Evolutionary conservation across 2,797 vertebrate genomes (phyloP), one percentile per base, ranked within the genome.

Genomic region (Acanthurus leucopareius): DNA sequence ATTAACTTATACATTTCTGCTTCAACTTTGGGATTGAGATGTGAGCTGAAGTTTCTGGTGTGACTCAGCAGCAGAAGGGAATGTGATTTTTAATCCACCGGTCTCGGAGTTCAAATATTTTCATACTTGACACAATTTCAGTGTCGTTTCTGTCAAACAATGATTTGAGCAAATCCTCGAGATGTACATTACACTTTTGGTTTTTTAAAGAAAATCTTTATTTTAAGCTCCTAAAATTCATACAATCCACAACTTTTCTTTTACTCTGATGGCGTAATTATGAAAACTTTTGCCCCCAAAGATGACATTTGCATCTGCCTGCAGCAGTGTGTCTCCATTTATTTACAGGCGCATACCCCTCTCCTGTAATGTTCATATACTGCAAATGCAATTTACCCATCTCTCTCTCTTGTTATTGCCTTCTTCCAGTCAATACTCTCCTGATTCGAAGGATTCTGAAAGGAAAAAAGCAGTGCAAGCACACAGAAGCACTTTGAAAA

Each of bases 401-500:
- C 73, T 79, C 83, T 15, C 83, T 15, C 63, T 80, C 56, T 20
- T 77, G 77, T 90, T 88, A 88, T 85, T 88, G 73, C 67, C 72
- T 87, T 86, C 79, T 69, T 77, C 70, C 60, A 80, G 73, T 92
- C 91, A 68, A 88, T 91, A 81, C 49, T 57, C 74, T 80, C 57
- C 77, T 67, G 73, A 88, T 86, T 83, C 79, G 22, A 62, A 65
- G 52, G 53, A 75, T 74, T 86, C 40, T 53, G 19, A 64, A 60
- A 57, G 51, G 63, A 69, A 44, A 72, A 62, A 58, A 63, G n/a
- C 35, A 40, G 63, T 0, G 48, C 14, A 14, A 78, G 69, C 42
- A 58, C 2, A 5, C 56, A 9, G 57, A 79, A 77, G 84, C 88
- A 86, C 89, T 91, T 92, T 89, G 80, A 91, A 89, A 90, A 93